Evolutionary conservation across 2,113 vertebrate species (phyloP), one percentile per base, ranked within the genome.

Genomic region (Melanostigma gelatinosum): DNA sequence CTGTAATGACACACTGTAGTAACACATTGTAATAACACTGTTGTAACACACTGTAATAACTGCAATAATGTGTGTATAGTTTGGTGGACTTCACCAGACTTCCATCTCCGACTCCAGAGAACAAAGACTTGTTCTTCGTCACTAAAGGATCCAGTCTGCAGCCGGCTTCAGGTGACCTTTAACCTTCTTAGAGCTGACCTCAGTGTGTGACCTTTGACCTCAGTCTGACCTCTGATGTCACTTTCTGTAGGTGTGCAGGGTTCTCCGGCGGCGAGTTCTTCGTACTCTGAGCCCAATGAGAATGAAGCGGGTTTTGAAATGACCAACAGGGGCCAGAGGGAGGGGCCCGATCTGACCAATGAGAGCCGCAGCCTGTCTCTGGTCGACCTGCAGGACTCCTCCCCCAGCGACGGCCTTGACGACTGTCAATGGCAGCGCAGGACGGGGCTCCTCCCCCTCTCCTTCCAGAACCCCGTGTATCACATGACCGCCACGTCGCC

Each of bases 61-160:
- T 46, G 40, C 6, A 34, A 34, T 34, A 34, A 34, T 76, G 92
- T 74, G 46, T 89, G 83, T 81, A 61, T 94, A 99, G 98, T 92
- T 94, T 98, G 94, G 96, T 99, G 93, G 98, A 99, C 93, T 99
- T 99, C 95, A 99, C 98, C 89, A 95, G 98, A 91, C 96, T 99
- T 93, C 98, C 98, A 20, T 99, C 98, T 92, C 98, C 98, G 72
- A 99, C 98, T 92, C 97, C 97, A 61, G 98, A 99, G 95, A 99
- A 99, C 96, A 99, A 99, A 95, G 98, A 99, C 90, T 95, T 99
- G 93, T 99, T 99, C 95, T 99, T 99, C 84, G 97, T 98, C 94
- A 99, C 98, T 65, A 97, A 97, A 95, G 97, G 97, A 88, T 96
- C 97, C 61, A 96, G 97, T 88, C 95, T 97, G 74, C 97, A 98